Conservation (phyloP, 2,888 invertebrate genomes). For the Strigamia maritima region DNA sequence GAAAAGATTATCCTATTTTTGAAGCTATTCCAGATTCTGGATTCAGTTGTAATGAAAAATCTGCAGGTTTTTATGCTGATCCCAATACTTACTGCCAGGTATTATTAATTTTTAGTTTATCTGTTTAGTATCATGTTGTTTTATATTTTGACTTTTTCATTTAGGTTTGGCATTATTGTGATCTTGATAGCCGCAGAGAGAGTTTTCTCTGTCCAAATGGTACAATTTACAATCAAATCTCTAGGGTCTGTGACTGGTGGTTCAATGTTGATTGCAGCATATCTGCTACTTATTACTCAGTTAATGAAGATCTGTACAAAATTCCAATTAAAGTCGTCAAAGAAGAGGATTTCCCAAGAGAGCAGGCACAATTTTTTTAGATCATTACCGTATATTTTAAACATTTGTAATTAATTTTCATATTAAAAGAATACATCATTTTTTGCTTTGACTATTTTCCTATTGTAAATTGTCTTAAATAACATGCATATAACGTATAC, state of each 20-base stretch:
- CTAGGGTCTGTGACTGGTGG: conserved; percentile 44
- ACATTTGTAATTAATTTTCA: too few relatives aligned
- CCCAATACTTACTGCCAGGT: conserved; percentile 36
- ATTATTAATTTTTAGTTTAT: neutral
- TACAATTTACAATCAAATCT: conserved; percentile 42
- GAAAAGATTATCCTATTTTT: conserved; percentile 37
- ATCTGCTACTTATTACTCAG: conserved; percentile 36
- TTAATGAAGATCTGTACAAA: conserved; percentile 39
- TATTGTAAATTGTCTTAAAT: too few relatives aligned
- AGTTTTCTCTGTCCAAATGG: conserved; percentile 43
- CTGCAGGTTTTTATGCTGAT: conserved; percentile 37
- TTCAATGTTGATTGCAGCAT: conserved; percentile 43
- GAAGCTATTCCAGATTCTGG: conserved; percentile 29
- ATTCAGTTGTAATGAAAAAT: conserved; percentile 36
- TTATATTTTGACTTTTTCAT: neutral
- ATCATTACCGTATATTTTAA: too few relatives aligned
- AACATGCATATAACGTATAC: too few relatives aligned
- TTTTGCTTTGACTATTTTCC: too few relatives aligned
- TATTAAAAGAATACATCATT: too few relatives aligned
- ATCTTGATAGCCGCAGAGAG: conserved; percentile 41
- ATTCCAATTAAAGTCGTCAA: neutral
- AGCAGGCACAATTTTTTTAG: too few relatives aligned
- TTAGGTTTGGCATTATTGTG: conserved; percentile 43
- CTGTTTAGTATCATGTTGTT: too few relatives aligned
- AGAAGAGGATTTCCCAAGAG: too few relatives aligned